Conservation (phyloP, 2,797 vertebrate genomes). For the Halcyon smyrnensis region DNA sequence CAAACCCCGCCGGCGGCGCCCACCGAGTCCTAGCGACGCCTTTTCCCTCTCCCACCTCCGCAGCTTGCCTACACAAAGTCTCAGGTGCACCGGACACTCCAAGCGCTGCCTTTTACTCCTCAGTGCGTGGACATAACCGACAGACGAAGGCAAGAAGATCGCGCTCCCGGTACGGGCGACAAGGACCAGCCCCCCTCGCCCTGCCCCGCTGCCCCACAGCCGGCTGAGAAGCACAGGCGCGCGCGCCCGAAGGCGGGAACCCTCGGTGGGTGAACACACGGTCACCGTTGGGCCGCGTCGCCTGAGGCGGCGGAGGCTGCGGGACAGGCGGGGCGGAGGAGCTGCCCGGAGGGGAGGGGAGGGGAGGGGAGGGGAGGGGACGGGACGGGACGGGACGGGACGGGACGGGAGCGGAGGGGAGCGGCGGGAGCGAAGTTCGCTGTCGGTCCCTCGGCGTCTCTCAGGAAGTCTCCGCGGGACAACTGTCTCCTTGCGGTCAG, state of each 20-base stretch:
- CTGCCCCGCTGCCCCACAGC: accelerated
- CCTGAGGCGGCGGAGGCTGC: no score
- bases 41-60: background rate
- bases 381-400: no score
- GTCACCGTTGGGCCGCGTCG: no score
- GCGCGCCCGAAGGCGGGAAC: background rate
- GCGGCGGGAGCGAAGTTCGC: accelerated
- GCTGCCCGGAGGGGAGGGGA: no score
- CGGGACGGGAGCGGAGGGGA: accelerated
- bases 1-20: background rate
- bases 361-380: no score
- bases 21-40: accelerated
- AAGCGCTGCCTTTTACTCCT: no score
- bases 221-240: accelerated
- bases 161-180: no score
- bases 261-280: no score
- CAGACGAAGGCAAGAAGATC: accelerated
- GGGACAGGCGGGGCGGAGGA: background rate
- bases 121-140: accelerated
- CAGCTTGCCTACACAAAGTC: accelerated
- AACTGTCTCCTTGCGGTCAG: no score
- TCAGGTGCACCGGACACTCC: accelerated
- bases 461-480: accelerated
- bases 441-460: accelerated
- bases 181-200: no score